These are phyloP conservation scores for Fragum sueziense DNA, from an alignment of 2,888 invertebrate genomes.

Conservation along the genomic window DNA sequence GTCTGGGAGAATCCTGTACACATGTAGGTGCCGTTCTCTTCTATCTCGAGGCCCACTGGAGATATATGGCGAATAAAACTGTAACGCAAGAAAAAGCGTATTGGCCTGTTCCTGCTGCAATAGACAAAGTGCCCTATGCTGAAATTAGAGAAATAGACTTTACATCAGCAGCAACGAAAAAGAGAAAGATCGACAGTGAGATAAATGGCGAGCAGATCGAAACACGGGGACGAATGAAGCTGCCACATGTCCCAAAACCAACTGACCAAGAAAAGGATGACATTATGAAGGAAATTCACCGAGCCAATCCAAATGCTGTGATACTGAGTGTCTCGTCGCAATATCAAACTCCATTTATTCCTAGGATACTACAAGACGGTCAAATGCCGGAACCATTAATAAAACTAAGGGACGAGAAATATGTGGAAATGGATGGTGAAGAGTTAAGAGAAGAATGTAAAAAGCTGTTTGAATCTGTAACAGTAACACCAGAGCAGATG, in stretches of 20 bases:
- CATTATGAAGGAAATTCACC: neutral
- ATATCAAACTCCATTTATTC: neutral
- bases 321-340: neutral
- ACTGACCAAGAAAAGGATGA: neutral
- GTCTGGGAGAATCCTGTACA: constrained; percentile 32
- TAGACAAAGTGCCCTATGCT: constrained; percentile 21
- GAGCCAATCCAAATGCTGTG: neutral
- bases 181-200: constrained; percentile 14
- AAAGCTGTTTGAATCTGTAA: neutral
- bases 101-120: constrained; percentile 27
- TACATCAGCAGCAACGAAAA: constrained; percentile 32
- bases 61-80: constrained; percentile 9
- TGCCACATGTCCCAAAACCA: constrained; percentile 4
- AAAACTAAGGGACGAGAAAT: constrained; percentile 11
- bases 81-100: constrained; percentile 39
- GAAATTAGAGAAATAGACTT: constrained; percentile 33
- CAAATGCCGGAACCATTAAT: constrained; percentile 8
- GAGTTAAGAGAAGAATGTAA: constrained; percentile 17
- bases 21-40: constrained; percentile 28
- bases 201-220: constrained; percentile 9
- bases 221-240: neutral
- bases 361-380: neutral
- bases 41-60: constrained; percentile 5
- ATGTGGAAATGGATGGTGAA: neutral
- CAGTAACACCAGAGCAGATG: constrained; percentile 12